phyloP scores from a whole-genome alignment of 2,888 invertebrate genomes.

The Thelaira solivaga region DNA sequence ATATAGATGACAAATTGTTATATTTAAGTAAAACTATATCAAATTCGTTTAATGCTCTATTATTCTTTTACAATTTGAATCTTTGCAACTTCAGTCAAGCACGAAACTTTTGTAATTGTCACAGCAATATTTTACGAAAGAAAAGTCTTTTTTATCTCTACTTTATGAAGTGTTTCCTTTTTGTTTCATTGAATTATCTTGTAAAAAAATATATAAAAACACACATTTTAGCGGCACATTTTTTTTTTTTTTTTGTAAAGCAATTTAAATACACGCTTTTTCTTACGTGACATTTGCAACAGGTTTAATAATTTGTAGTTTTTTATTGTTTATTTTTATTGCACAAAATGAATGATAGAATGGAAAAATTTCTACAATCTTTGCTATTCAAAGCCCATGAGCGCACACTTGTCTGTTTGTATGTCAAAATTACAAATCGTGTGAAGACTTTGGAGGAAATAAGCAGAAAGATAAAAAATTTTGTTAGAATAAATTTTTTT shows the following conservation, averaged over 20 bases:
- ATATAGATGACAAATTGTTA: neutral
- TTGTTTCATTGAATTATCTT: conserved; percentile 20
- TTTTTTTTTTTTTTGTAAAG: conserved; percentile 52
- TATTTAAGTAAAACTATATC: neutral
- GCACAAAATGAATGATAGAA: neutral
- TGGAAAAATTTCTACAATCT: neutral
- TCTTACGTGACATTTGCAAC: conserved; percentile 57
- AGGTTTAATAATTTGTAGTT: too few species aligned
- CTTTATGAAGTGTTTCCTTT: conserved; percentile 12
- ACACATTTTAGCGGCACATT: conserved; percentile 53
- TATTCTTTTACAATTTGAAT: neutral
- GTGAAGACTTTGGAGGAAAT: conserved; percentile 15
- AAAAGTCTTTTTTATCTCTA: neutral
- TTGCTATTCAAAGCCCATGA: too few species aligned
- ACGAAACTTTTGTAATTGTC: conserved; percentile 45
- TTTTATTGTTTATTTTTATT: neutral
- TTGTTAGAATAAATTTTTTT: neutral
- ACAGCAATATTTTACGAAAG: conserved; percentile 24
- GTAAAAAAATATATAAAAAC: conserved; percentile 21
- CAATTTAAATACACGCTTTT: conserved; percentile 60
- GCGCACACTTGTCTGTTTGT: conserved; percentile 11
- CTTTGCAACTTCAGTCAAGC: conserved; percentile 3
- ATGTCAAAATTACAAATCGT: conserved; percentile 6
- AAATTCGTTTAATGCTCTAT: neutral
- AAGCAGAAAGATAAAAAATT: neutral